Conservation (phyloP, 2,113 vertebrate species). For the Nyctibius bracteatus region DNA sequence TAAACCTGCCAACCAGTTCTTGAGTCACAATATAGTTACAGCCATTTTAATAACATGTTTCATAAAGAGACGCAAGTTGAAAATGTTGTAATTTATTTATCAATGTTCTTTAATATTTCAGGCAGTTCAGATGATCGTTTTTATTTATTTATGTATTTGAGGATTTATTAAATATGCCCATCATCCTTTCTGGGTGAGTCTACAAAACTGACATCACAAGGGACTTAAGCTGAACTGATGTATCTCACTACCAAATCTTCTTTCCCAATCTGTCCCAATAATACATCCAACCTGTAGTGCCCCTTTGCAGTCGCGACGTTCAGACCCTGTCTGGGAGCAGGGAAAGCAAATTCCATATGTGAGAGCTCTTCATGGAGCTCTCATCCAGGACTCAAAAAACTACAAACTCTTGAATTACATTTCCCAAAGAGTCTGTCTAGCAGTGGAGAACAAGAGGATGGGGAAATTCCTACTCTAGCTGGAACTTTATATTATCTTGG, state of each 20-base stretch:
- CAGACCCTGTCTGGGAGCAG: not conserved
- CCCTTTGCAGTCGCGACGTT: not conserved
- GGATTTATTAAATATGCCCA: constrained; percentile 9
- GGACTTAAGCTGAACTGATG: not conserved
- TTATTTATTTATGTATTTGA: constrained; percentile 37
- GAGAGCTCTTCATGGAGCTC: not conserved
- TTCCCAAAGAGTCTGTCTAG: not conserved
- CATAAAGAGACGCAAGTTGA: not conserved
- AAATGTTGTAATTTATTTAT: constrained; percentile 35
- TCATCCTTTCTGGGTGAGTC: not conserved
- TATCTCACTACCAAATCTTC: not conserved
- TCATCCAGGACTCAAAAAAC: not conserved
- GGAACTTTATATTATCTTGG: not conserved
- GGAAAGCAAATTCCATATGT: not conserved
- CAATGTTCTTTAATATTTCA: constrained; percentile 34
- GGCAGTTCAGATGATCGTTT: not conserved
- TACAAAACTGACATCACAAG: not conserved
- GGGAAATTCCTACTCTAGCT: not conserved
- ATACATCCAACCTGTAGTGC: not conserved
- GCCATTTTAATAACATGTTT: constrained; percentile 8
- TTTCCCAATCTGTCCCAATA: not conserved
- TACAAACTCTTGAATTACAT: not conserved
- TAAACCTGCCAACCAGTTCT: not conserved
- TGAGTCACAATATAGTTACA: not conserved
- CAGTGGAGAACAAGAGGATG: not conserved